A percentile compares a stretch with the other conserved stretches of the same genome.
Evolutionary conservation across 2,113 vertebrate genomes (phyloP).

Genomic region (Ophthalmolycus amberensis): DNA sequence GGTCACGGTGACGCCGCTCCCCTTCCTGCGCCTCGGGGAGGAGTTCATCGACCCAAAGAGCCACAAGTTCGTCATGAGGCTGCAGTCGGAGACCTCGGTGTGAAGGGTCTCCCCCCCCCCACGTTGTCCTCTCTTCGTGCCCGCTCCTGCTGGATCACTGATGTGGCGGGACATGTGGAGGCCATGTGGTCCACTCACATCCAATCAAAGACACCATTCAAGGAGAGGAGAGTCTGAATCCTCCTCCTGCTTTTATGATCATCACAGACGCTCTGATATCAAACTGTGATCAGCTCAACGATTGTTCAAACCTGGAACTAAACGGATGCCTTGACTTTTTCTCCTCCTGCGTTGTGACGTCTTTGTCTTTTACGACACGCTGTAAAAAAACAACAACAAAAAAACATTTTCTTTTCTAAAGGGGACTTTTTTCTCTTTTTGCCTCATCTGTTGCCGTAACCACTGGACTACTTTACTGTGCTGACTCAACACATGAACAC

Average conservation of each 20-base stretch:
- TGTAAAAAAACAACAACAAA: conserved; percentile 24
- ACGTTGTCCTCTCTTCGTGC: neutral
- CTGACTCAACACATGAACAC: conserved; percentile 42
- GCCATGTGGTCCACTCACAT: neutral
- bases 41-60: conserved; percentile 98
- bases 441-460: conserved; percentile 51
- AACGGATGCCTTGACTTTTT: conserved; percentile 51
- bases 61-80: conserved; percentile 96
- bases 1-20: conserved; percentile 91
- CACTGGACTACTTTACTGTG: conserved; percentile 68
- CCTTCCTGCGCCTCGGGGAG: conserved; percentile 93
- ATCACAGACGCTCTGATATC: conserved; percentile 45
- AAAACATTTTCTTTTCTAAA: conserved; percentile 17
- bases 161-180: conserved; percentile 19
- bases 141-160: conserved; percentile 9
- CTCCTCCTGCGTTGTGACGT: conserved; percentile 13
- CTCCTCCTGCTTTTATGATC: conserved; percentile 2
- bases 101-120: conserved; percentile 44
- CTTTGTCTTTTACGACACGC: conserved; percentile 16
- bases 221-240: neutral
- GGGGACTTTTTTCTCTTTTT: conserved; percentile 20
- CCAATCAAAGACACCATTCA: conserved; percentile 11
- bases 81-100: conserved; percentile 96
- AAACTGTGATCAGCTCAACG: conserved; percentile 65
- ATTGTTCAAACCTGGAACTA: conserved; percentile 52